These are phyloP conservation scores for Tachystola acroxantha DNA, from an alignment of 2,888 invertebrate species.

Conservation along the genomic window DNA sequence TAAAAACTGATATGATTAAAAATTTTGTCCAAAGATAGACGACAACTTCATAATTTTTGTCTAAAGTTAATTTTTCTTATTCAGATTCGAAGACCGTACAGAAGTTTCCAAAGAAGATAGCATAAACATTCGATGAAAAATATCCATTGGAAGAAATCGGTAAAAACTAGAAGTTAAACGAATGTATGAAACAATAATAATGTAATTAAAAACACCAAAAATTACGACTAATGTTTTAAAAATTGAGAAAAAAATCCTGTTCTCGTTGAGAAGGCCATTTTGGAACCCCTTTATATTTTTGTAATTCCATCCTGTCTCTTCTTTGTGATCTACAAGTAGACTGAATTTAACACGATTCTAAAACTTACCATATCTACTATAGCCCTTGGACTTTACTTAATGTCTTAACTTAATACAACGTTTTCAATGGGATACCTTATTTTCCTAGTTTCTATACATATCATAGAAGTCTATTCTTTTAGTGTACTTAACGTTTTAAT, in stretches of 20 bases:
- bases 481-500: too few relatives aligned
- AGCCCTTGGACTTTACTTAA: conserved; percentile 12
- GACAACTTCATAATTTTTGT: too few relatives aligned
- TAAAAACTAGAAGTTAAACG: conserved; percentile 1
- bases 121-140: neutral
- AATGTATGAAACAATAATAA: conserved; percentile 10
- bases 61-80: too few relatives aligned
- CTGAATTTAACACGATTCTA: conserved; percentile 45
- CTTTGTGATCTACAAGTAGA: conserved; percentile 27
- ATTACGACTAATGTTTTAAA: conserved; percentile 21
- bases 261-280: conserved; percentile 31
- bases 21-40: too few relatives aligned
- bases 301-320: conserved; percentile 7
- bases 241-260: conserved; percentile 28
- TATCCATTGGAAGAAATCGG: neutral
- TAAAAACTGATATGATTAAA: too few relatives aligned
- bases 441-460: too few relatives aligned
- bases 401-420: too few relatives aligned
- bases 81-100: conserved; percentile 17
- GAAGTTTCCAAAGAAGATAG: conserved; percentile 22
- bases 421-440: too few relatives aligned
- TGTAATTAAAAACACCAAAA: conserved; percentile 36
- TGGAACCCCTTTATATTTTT: conserved; percentile 31
- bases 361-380: conserved; percentile 37
- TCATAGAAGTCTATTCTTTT: too few relatives aligned